Evolutionary conservation across 2,797 vertebrate genomes (phyloP), one percentile per base, ranked within the genome.

Genomic region (Lutjanus campechanus): DNA sequence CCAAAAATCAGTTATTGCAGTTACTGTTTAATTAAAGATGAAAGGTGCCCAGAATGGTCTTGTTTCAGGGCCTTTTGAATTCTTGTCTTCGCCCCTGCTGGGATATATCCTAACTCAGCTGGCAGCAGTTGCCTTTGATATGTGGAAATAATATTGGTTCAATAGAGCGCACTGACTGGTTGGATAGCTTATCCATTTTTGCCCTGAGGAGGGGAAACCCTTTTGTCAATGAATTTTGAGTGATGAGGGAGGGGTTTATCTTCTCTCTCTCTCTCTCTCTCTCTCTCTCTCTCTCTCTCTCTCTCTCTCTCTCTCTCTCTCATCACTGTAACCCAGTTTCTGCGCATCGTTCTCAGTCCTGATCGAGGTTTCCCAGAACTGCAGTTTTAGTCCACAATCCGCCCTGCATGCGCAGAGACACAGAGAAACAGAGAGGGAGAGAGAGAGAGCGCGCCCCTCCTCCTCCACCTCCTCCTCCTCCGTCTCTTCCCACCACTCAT

Each of bases 401-500:
- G 72, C 68, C 74, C 79, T 92, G 85, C 29, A 36, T 36, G 29
- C 84, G 77, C 76, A 71, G 72, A 72, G 73, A 76, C 49, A 70
- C 68, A 71, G 70, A 40, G 58, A 56, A 55, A 75, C 25, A 65
- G 76, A 66, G 79, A 68, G 69, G 73, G 75, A 73, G 78, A 70
- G 81, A 76, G 79, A 63, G 75, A 58, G 76, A 60, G 77, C 41
- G 70, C 36, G 29, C 22, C 47, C 41, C 67, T 70, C 68, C 73
- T 73, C 54, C 63, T 73, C 72, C 63, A 76, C 77, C 74, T 85
- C 77, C 73, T 85, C 64, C 58, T 41, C 64, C 29, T 36, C 29
- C 29, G 29, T 36, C 72, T 87, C 85, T 62, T 85, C 75, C 43
- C 76, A 84, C 59, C 87, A 85, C 85, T 91, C 88, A 85, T 85